A percentile compares a stretch with the other conserved stretches of the same genome.
These are phyloP conservation scores for Cyrtorhinus lividipennis DNA, from an alignment of 1,140 invertebrate genomes.

Conservation along the genomic window DNA sequence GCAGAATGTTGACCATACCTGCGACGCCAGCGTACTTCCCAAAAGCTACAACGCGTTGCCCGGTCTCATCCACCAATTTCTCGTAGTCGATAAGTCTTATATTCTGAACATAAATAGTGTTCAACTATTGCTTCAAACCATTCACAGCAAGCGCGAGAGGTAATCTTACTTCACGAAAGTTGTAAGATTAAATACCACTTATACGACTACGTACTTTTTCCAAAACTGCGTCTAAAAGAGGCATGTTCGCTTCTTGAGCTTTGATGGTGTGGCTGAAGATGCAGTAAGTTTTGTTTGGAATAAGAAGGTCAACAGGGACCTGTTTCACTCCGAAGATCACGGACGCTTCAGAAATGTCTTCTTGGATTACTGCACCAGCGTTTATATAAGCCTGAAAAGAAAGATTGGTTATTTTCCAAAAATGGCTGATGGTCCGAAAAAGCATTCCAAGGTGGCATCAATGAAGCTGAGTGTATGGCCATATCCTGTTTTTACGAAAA, in stretches of 20 bases:
- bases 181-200: too few species aligned
- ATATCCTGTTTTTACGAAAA: too few species aligned
- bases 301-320: constrained; percentile 82
- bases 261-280: constrained; percentile 99
- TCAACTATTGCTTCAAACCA: too few species aligned
- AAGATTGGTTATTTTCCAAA: too few species aligned
- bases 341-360: constrained; percentile 90
- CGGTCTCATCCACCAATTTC: constrained; percentile 76
- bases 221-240: constrained; percentile 85
- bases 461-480: too few species aligned
- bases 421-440: neutral
- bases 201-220: constrained; percentile 71
- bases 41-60: constrained; percentile 90
- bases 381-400: constrained; percentile 60
- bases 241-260: constrained; percentile 97
- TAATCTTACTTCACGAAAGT: constrained; percentile 23
- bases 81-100: constrained; percentile 97
- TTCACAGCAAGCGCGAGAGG: neutral
- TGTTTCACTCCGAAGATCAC: constrained; percentile 97
- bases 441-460: too few species aligned
- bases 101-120: constrained; percentile 42
- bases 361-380: constrained; percentile 81
- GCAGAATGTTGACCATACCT: constrained; percentile 97
- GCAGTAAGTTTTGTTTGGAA: constrained; percentile 94
- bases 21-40: constrained; percentile 98